A percentile compares a stretch with the other conserved stretches of the same genome.
Conservation (phyloP, 2,113 vertebrate species). For the Pteruthius melanotis region DNA sequence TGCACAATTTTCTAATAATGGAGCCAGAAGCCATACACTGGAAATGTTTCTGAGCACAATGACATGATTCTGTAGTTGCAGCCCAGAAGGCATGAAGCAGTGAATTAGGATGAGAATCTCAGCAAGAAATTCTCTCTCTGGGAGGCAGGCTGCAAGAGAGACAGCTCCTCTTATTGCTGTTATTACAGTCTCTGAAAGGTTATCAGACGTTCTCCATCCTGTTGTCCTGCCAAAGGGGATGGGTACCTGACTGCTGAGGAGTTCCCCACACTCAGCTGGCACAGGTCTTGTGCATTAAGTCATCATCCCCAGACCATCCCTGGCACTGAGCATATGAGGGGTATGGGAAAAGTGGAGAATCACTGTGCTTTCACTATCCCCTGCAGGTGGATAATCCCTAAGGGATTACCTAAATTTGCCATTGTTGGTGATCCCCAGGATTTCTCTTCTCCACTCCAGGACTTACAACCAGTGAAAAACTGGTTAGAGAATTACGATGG, state of each 20-base stretch:
- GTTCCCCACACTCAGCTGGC: not conserved
- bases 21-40: not conserved
- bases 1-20: conserved; percentile 7
- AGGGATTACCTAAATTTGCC: not conserved
- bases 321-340: not conserved
- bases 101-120: conserved; percentile 30
- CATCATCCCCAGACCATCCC: not conserved
- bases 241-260: not conserved
- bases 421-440: not conserved
- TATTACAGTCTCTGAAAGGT: not conserved
- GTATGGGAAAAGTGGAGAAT: not conserved
- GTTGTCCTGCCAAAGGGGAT: not conserved
- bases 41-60: not conserved
- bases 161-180: not conserved
- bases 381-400: not conserved
- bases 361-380: not conserved
- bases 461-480: not conserved
- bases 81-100: not conserved
- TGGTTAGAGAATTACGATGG: not conserved
- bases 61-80: not conserved
- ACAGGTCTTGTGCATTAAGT: not conserved
- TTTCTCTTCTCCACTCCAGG: not conserved
- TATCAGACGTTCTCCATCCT: not conserved
- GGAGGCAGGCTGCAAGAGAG: not conserved
- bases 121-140: not conserved